Conservation (phyloP, 2,113 vertebrate species). For the Pseudorhombus dupliciocellatus region DNA sequence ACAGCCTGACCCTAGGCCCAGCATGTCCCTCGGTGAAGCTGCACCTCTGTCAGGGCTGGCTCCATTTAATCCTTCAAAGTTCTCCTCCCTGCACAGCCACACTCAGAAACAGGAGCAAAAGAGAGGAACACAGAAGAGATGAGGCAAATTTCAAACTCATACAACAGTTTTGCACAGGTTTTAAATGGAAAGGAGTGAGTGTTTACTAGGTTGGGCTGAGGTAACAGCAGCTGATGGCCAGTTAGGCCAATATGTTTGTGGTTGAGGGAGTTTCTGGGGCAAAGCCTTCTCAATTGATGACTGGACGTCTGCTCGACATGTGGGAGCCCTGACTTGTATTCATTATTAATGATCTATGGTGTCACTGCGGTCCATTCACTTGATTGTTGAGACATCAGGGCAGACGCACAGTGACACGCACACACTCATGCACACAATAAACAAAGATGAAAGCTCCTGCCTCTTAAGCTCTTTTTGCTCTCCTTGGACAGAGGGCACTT, state of each 20-base stretch:
- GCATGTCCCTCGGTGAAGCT: conserved; percentile 30
- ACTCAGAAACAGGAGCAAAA: not conserved
- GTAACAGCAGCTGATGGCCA: conserved; percentile 60
- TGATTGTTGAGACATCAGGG: conserved; percentile 60
- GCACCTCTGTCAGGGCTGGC: conserved; percentile 18
- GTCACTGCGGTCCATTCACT: conserved; percentile 61
- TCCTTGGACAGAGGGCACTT: conserved; percentile 59
- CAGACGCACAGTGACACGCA: conserved; percentile 31
- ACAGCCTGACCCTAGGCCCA: conserved; percentile 54
- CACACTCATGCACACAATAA: conserved; percentile 18
- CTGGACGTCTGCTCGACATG: conserved; percentile 39
- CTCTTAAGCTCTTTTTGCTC: conserved; percentile 62
- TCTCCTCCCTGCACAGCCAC: not conserved
- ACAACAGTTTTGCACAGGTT: conserved; percentile 27
- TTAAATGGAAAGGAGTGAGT: conserved; percentile 7
- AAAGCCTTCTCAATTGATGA: conserved; percentile 45
- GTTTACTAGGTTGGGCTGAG: not conserved
- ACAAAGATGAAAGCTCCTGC: conserved; percentile 54
- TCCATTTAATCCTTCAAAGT: conserved; percentile 17
- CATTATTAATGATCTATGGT: conserved; percentile 73
- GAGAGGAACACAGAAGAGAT: not conserved
- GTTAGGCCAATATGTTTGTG: conserved; percentile 62
- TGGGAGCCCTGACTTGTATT: conserved; percentile 52
- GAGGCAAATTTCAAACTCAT: too few relatives aligned
- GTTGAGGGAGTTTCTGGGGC: conserved; percentile 66